Conservation (phyloP, 1,140 invertebrate genomes). For the Drosophila rufa region DNA sequence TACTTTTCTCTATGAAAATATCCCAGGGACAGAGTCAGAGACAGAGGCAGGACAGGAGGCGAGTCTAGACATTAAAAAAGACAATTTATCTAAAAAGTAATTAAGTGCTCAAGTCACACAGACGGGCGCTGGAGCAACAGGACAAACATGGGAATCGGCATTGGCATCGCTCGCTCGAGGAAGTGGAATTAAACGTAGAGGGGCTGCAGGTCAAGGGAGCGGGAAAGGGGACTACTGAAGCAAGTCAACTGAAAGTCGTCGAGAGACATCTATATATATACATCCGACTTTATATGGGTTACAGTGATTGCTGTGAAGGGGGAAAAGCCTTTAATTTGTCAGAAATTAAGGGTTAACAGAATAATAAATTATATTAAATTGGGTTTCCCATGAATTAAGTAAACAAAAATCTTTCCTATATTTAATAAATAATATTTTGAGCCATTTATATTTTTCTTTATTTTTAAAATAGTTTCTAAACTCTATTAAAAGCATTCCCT, state of each 20-base stretch:
- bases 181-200: constrained; percentile 33
- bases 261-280: constrained; percentile 16
- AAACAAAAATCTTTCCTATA: neutral
- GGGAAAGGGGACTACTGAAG: neutral
- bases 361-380: neutral
- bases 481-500: too few relatives aligned
- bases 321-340: constrained; percentile 2
- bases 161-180: constrained; percentile 19
- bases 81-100: constrained; percentile 84
- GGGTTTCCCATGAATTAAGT: neutral
- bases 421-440: too few relatives aligned
- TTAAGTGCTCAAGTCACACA: constrained; percentile 77
- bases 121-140: constrained; percentile 45
- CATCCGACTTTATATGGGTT: constrained; percentile 32
- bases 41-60: constrained; percentile 9
- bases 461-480: too few relatives aligned
- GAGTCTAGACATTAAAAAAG: constrained; percentile 82
- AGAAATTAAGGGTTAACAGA: neutral
- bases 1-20: constrained; percentile 77
- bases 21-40: constrained; percentile 31
- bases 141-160: constrained; percentile 53
- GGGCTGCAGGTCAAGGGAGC: constrained; percentile 5
- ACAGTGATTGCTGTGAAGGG: constrained; percentile 22
- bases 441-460: neutral
- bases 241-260: constrained; percentile 52